Percentiles rank a stretch among this genome's conserved stretches.
Conservation (phyloP, 2,113 vertebrate species). For the Piaya cayana region DNA sequence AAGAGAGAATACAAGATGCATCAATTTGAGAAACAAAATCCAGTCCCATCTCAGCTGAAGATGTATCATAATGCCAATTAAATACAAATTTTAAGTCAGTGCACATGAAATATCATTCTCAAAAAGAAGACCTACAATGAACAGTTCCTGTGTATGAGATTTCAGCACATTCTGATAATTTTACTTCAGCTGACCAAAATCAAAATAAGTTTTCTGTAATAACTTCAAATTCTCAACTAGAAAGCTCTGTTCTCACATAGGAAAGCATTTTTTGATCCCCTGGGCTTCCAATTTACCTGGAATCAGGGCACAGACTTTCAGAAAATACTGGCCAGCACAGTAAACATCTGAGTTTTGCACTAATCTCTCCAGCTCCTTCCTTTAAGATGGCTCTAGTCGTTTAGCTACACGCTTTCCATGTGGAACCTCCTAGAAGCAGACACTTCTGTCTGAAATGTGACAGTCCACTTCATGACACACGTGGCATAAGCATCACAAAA, state of each 20-base stretch:
- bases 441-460: neutral
- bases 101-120: neutral
- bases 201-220: neutral
- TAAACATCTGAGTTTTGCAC: neutral
- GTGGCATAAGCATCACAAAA: rapidly evolving
- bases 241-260: neutral
- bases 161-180: neutral
- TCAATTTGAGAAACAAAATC: neutral
- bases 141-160: neutral
- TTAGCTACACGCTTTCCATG: neutral
- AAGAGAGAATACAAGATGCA: neutral
- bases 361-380: neutral
- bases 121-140: neutral
- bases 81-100: neutral
- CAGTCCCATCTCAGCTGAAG: neutral
- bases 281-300: neutral
- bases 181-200: neutral
- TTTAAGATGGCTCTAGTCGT: neutral
- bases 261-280: rapidly evolving
- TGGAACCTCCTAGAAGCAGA: neutral
- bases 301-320: neutral
- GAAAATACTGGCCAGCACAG: neutral
- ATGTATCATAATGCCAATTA: neutral
- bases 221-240: neutral
- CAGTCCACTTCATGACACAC: neutral